Percentiles rank a stretch among this genome's conserved stretches.
These are phyloP conservation scores for Cyprinus carpio DNA, from an alignment of 2,113 vertebrate genomes.

Conservation along the genomic window DNA sequence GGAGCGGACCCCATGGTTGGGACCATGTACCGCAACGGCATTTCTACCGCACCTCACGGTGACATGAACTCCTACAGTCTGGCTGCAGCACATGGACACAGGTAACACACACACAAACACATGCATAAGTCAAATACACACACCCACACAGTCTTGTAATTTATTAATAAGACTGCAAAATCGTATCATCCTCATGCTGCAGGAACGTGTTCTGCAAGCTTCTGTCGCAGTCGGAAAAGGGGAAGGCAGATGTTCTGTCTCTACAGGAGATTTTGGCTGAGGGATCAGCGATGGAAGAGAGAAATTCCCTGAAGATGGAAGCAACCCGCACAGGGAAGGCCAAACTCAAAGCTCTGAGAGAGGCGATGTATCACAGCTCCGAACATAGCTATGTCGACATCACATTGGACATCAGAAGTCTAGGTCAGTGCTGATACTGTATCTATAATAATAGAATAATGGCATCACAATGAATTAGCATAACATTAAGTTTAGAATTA, in stretches of 20 bases:
- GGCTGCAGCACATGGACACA: conserved; percentile 97
- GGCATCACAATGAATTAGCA: not conserved
- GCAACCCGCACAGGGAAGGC: conserved; percentile 89
- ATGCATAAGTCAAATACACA: not conserved
- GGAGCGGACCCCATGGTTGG: conserved; percentile 96
- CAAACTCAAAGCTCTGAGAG: conserved; percentile 92
- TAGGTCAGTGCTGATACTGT: conserved; percentile 77
- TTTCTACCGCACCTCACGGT: conserved; percentile 91
- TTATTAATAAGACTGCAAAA: conserved; percentile 28
- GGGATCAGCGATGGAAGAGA: conserved; percentile 84
- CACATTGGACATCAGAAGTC: conserved; percentile 93
- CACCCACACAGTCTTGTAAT: not conserved
- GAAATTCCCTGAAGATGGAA: conserved; percentile 80
- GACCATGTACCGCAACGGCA: conserved; percentile 96
- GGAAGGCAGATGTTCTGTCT: conserved; percentile 91
- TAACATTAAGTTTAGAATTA: not conserved
- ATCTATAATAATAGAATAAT: not conserved
- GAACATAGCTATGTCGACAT: conserved; percentile 96
- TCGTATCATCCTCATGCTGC: conserved; percentile 19
- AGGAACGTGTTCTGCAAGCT: conserved; percentile 97
- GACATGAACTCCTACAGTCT: conserved; percentile 99
- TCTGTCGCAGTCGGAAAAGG: conserved; percentile 91
- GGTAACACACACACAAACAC: conserved; percentile 74
- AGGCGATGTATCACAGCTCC: conserved; percentile 97
- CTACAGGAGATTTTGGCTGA: conserved; percentile 97